Evolutionary conservation across 2,888 invertebrate genomes (phyloP), one percentile per base, ranked within the genome.

Genomic region (Thecophora atra): DNA sequence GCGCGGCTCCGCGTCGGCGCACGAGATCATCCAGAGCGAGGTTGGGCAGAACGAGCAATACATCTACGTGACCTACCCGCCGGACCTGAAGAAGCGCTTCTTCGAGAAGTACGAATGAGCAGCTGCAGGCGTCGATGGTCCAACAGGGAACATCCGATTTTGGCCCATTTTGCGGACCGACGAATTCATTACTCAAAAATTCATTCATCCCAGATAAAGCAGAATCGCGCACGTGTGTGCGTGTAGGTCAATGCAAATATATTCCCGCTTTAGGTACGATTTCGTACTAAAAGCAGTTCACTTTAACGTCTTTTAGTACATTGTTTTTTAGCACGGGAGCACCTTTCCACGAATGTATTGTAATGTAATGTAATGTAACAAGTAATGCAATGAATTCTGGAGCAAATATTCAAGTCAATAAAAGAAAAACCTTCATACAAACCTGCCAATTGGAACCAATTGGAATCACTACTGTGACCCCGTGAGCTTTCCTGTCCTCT

Each of bases 61-160:
- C 86, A 94, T 95, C 82, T 95, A 94, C 87, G 94, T 94, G 79
- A 93, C 94, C 70, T 95, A 94, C 89, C 95, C 95, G 78, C 94
- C 94, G 52, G 94, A 95, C 86, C 89, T 95, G 76, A 94, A 95
- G 87, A 90, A 94, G 81, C 89, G 94, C 77, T 90, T 94, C 80
- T 89, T 94, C 79, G 94, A 94, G 88, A 83, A 83, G 77, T 84
- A 84, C 78, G 84, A 85, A 79, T 85, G 68, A 68, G 58, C 72
- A 62, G 52, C 64, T 30, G 37, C 37, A 37, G 11, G 11, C 7
- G 37, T 37, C 37, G 7, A 1, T 37, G 37, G 11, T 37, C 37
- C 37, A 37, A 1, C 37, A 37, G 6, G 6, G 11, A 37, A 11
- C 7, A 11, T 37, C 37, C 37, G 37, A 37, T 11, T 37, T 11